Percentiles rank a stretch among this genome's conserved stretches.
These are phyloP conservation scores for Oxygymnocypris stewartii DNA, from an alignment of 2,113 vertebrate genomes.

Conservation along the genomic window DNA sequence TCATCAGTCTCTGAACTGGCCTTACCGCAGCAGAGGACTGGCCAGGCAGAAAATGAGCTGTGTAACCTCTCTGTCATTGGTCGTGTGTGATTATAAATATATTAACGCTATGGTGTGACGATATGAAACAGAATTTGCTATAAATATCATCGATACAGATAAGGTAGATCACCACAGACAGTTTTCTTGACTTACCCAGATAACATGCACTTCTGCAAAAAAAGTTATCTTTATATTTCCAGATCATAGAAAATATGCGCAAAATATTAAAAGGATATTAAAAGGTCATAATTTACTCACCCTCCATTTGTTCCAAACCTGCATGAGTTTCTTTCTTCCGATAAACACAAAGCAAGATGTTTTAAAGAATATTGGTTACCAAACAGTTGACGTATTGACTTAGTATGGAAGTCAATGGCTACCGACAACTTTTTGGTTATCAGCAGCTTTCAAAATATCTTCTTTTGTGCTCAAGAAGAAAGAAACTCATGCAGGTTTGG, in stretches of 20 bases:
- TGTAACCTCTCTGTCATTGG: not conserved
- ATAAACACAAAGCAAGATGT: too few species aligned
- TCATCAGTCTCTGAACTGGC: slow-evolving; percentile 17
- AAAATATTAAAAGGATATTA: not conserved
- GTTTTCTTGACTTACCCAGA: not conserved
- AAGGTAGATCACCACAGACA: not conserved
- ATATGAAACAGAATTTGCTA: not conserved
- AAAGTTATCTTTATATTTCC: not conserved
- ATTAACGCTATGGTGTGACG: not conserved
- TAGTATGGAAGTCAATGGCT: too few species aligned
- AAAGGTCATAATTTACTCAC: too few species aligned
- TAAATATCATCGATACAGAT: not conserved
- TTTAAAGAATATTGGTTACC: too few species aligned
- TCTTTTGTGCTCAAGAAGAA: too few species aligned
- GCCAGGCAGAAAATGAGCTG: slow-evolving; percentile 34
- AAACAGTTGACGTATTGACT: too few species aligned
- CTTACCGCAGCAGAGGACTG: slow-evolving; percentile 5
- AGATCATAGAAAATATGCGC: not conserved
- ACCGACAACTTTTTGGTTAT: too few species aligned
- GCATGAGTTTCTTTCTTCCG: too few species aligned
- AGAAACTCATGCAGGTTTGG: too few species aligned
- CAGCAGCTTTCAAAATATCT: too few species aligned
- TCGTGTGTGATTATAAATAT: not conserved
- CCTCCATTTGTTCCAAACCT: too few species aligned
- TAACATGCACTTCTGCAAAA: not conserved